phyloP scores from a whole-genome alignment of 2,888 invertebrate genomes.

The Xanthostigma xanthostigma region DNA sequence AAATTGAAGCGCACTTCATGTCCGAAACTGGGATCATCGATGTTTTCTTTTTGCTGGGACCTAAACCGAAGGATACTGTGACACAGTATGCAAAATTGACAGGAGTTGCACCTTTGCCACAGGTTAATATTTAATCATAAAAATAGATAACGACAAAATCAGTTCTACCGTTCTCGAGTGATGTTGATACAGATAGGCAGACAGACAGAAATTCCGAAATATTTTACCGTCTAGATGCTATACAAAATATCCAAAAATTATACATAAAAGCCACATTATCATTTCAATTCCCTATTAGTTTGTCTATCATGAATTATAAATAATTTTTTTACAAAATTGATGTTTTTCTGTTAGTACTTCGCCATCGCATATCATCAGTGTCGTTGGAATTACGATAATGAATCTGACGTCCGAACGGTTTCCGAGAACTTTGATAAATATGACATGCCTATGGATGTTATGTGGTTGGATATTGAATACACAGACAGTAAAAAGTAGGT shows the following conservation, averaged over 20 bases:
- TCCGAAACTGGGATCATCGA: constrained; percentile 95
- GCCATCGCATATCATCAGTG: constrained; percentile 91
- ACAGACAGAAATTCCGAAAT: too few species aligned
- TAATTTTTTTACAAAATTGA: background rate
- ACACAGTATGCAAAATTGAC: constrained; percentile 79
- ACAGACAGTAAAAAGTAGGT: constrained; percentile 84
- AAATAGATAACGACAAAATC: too few species aligned
- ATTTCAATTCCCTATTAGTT: too few species aligned
- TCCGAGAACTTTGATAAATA: constrained; percentile 77
- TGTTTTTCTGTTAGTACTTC: constrained; percentile 44
- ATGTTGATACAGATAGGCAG: too few species aligned
- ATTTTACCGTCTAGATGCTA: too few species aligned
- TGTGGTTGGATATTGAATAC: constrained; percentile 99
- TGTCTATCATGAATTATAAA: too few species aligned
- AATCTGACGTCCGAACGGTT: constrained; percentile 79
- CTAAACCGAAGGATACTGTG: constrained; percentile 69
- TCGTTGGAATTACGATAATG: constrained; percentile 98
- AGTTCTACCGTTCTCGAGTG: too few species aligned
- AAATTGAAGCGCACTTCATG: constrained; percentile 73
- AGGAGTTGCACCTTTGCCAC: constrained; percentile 80
- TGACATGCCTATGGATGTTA: constrained; percentile 87
- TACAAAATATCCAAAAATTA: too few species aligned
- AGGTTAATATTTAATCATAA: constrained; percentile 47
- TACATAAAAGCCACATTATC: too few species aligned
- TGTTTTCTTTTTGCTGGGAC: constrained; percentile 82